Evolutionary conservation across 2,113 vertebrate species (phyloP), one percentile per base, ranked within the genome.

Genomic region (Corydoras maculifer): DNA sequence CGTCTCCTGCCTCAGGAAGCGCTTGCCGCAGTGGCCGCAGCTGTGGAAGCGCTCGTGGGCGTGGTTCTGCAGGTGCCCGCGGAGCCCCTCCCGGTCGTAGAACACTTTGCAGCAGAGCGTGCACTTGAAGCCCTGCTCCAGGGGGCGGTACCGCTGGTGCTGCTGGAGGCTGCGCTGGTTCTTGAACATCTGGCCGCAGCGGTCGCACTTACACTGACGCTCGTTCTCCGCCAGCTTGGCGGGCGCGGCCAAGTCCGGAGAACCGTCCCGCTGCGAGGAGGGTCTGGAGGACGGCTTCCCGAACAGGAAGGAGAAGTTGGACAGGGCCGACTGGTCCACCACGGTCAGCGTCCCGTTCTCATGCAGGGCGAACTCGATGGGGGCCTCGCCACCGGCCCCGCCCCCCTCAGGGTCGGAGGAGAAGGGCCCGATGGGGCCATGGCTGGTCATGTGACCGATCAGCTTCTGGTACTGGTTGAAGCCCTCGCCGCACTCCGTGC

Each of bases 401-500:
- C 85, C 85, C 75, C 84, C 87, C 18, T 86, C 84, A 18, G 84
- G 84, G 76, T 87, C 86, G 59, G 87, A 86, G 15, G 85, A 81
- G 78, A 89, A 86, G 7, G 84, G 85, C 6, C 87, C 88, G 69
- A 85, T 80, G 72, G 85, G 83, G 75, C 87, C 88, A 81, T 91
- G 90, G 78, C 79, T 75, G 35, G 82, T 63, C 88, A 90, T 89
- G 74, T 91, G 90, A 32, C 73, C 73, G 55, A 90, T 76, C 43
- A 91, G 77, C 75, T 81, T 84, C 4, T 80, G 62, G 71, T 90
- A 91, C 64, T 86, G 85, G 63, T 73, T 80, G 78, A 91, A 91
- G 11, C 87, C 90, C 81, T 90, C 90, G 5, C 90, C 90, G 78
- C 90, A 91, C 76, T 88, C 89, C 5, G 89, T 86, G 66, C 90